These are phyloP conservation scores for Rhinoptilus africanus DNA, from an alignment of 2,113 vertebrate genomes.

Conservation along the genomic window DNA sequence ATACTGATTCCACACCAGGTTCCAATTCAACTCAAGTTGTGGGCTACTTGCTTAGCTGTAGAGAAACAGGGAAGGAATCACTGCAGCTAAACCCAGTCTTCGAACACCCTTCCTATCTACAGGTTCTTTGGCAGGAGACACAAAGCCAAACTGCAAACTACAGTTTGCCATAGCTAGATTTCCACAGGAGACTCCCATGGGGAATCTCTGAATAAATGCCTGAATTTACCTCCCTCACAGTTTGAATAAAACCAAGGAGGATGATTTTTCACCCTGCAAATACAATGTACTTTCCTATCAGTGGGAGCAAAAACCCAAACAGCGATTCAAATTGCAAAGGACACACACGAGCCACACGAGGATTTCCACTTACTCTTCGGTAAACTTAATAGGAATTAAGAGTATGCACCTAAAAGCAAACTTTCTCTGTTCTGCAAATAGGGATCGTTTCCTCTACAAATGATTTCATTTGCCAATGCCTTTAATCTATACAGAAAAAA, in stretches of 20 bases:
- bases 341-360: accelerated
- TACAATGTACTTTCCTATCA: neutral
- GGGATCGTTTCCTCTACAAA: neutral
- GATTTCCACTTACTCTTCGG: neutral
- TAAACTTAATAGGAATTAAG: neutral
- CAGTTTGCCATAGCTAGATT: neutral
- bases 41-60: neutral
- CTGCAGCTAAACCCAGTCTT: neutral
- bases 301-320: neutral
- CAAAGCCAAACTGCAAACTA: neutral
- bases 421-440: neutral
- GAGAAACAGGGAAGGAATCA: neutral
- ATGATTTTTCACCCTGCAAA: neutral
- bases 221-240: neutral
- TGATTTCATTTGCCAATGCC: neutral
- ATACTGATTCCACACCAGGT: neutral
- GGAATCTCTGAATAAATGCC: neutral
- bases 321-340: neutral
- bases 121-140: neutral
- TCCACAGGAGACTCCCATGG: neutral
- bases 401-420: neutral
- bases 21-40: neutral
- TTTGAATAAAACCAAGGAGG: neutral
- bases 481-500: conserved; percentile 11
- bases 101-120: neutral